Conservation (phyloP, 92 coral and sea anemone genomes). For the Nematostella vectensis region DNA sequence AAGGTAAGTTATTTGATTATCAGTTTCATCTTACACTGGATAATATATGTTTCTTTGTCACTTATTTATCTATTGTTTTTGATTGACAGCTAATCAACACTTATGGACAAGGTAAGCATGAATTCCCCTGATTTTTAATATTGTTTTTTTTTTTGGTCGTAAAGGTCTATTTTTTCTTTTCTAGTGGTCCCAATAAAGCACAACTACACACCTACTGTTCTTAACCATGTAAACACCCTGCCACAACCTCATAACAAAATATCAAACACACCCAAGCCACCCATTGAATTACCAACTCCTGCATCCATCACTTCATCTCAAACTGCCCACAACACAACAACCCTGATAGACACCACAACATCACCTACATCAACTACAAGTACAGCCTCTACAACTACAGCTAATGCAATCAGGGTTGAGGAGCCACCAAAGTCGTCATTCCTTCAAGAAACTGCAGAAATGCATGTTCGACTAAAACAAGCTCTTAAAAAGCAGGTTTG, state of each 20-base stretch:
- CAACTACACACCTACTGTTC: constrained; percentile 68
- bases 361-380: constrained; percentile 4
- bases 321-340: neutral
- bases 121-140: neutral
- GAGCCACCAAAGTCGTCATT: neutral
- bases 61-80: neutral
- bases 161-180: no score
- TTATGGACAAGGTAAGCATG: constrained; percentile 79
- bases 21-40: neutral
- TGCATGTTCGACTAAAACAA: constrained; percentile 63
- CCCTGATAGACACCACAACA: neutral
- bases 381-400: constrained; percentile 1
- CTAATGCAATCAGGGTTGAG: neutral
- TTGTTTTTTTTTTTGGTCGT: neutral
- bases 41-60: neutral
- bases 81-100: constrained; percentile 33
- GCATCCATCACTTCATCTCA: neutral
- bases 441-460: constrained; percentile 61
- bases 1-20: constrained; percentile 24
- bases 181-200: constrained; percentile 81
- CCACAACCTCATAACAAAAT: neutral
- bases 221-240: constrained; percentile 20
- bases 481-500: constrained; percentile 61
- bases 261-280: neutral
- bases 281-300: neutral